Evolutionary conservation across 2,113 vertebrate species (phyloP).

Genomic region (Eudyptes chrysolophus): DNA sequence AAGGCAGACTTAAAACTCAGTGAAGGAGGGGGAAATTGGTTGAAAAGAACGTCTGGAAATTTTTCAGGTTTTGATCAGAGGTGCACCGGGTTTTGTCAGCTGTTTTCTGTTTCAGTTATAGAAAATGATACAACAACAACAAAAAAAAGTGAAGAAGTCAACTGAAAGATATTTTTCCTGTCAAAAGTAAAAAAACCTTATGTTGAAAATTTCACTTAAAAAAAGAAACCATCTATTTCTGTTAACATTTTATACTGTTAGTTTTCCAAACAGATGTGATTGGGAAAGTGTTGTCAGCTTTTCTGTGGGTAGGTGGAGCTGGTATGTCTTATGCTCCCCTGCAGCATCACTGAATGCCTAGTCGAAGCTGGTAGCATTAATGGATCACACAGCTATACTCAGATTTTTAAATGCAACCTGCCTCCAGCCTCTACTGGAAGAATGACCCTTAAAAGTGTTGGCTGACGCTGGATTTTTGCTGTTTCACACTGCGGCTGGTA

Average conservation of each 20-base stretch:
- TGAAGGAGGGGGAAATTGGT: background rate
- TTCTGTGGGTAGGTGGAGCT: background rate
- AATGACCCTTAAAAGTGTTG: background rate
- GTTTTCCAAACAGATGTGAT: background rate
- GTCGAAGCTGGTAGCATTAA: background rate
- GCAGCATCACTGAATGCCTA: background rate
- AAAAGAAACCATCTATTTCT: background rate
- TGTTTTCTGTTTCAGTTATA: background rate
- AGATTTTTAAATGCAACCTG: background rate
- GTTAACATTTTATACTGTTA: background rate
- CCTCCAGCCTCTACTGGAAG: background rate
- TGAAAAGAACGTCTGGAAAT: background rate
- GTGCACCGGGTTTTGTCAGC: background rate
- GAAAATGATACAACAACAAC: background rate
- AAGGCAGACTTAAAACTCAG: background rate
- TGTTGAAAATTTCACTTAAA: background rate
- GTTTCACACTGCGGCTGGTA: background rate
- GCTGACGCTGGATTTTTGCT: background rate
- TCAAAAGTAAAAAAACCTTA: background rate
- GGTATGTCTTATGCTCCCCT: background rate
- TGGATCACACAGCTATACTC: background rate
- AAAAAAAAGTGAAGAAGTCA: background rate
- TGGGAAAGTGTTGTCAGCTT: background rate
- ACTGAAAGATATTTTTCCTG: background rate
- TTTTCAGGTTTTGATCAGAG: background rate